phyloP scores from a whole-genome alignment of 2,888 invertebrate genomes.

The Platerodrilus igneus region DNA sequence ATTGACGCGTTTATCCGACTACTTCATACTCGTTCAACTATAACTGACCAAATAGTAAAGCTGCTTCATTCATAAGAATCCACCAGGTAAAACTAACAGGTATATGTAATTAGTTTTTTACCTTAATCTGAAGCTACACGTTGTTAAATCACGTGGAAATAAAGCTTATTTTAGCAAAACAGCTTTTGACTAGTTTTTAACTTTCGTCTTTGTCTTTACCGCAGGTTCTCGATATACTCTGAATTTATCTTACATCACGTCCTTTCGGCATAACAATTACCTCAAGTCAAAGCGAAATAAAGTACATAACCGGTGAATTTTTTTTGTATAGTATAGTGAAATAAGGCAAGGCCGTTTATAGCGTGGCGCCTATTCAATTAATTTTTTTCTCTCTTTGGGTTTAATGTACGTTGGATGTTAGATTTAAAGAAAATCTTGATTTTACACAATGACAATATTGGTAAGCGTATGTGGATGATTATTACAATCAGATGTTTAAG shows the following conservation, averaged over 20 bases:
- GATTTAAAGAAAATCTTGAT: no score
- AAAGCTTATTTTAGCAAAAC: conserved; percentile 32
- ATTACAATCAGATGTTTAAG: no score
- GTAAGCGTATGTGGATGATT: no score
- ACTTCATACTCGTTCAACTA: conserved; percentile 25
- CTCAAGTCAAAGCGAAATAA: no score
- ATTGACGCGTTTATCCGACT: no score
- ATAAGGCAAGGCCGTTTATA: conserved; percentile 22
- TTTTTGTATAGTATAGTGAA: conserved; percentile 12
- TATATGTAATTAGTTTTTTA: conserved; percentile 47
- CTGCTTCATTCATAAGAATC: conserved; percentile 47
- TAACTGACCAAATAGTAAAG: conserved; percentile 41
- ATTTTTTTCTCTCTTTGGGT: conserved; percentile 11
- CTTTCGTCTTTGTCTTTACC: conserved; percentile 38
- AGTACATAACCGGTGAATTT: no score
- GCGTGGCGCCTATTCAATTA: conserved; percentile 18
- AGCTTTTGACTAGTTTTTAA: conserved; percentile 43
- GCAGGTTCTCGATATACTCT: conserved; percentile 19
- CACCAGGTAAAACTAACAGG: conserved; percentile 44
- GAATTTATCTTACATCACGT: conserved; percentile 16
- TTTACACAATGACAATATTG: no score
- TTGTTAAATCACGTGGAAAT: conserved; percentile 27
- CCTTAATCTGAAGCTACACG: conserved; percentile 23
- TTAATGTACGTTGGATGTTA: no score
- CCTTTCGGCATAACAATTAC: no score